phyloP scores from a whole-genome alignment of 2,888 invertebrate genomes.

The Rhorus exstirpatorius region DNA sequence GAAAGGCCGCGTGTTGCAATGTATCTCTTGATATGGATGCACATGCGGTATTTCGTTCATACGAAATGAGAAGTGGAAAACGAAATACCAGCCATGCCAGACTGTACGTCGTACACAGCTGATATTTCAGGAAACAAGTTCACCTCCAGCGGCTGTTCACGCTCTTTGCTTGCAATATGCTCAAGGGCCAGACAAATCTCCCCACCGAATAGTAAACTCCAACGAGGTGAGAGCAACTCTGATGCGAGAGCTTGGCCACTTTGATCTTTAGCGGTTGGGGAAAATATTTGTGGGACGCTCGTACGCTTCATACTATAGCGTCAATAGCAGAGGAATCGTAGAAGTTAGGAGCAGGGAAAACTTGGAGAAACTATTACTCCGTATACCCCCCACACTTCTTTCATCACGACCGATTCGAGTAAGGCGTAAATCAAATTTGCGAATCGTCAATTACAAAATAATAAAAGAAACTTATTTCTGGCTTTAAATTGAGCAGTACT shows the following conservation, averaged over 20 bases:
- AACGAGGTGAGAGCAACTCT: conserved; percentile 37
- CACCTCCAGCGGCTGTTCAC: conserved; percentile 39
- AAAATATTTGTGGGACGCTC: conserved; percentile 39
- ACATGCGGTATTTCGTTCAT: conserved; percentile 27
- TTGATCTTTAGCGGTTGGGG: conserved; percentile 62
- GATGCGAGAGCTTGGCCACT: conserved; percentile 39
- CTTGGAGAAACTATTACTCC: background rate
- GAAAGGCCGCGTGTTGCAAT: conserved; percentile 10
- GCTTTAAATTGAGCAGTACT: background rate
- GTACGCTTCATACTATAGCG: background rate
- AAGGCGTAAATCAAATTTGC: conserved; percentile 8
- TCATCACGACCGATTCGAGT: conserved; percentile 38
- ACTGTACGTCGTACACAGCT: background rate
- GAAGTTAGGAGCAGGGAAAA: conserved; percentile 13
- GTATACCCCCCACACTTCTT: conserved; percentile 1
- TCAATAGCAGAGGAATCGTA: background rate
- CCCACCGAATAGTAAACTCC: conserved; percentile 34
- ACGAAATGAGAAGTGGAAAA: conserved; percentile 28
- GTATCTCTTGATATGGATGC: conserved; percentile 16
- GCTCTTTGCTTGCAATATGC: conserved; percentile 44
- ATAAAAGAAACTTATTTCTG: conserved; percentile 1
- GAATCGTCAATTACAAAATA: background rate
- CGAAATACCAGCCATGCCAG: conserved; percentile 40
- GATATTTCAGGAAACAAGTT: conserved; percentile 49
- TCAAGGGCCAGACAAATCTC: conserved; percentile 26